Evolutionary conservation across 2,888 invertebrate genomes (phyloP).

Genomic region (Leistus spinibarbis): DNA sequence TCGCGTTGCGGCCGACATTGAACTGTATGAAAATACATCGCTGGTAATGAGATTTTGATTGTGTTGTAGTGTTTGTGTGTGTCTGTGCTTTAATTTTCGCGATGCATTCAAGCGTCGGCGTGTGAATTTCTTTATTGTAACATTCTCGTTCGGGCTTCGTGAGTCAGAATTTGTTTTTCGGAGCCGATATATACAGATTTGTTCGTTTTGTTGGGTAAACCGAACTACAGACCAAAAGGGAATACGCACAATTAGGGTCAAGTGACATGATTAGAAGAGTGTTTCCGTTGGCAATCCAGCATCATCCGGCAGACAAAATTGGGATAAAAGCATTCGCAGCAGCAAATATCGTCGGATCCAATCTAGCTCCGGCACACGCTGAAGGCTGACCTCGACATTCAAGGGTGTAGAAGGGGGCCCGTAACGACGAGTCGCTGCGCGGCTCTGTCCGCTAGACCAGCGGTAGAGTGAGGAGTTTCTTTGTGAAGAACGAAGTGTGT

Average conservation of each 20-base stretch:
- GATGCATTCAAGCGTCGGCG: not conserved
- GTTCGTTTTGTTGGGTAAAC: no score
- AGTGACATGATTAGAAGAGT: not conserved
- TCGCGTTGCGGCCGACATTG: not conserved
- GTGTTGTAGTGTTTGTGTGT: not conserved
- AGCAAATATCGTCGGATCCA: not conserved
- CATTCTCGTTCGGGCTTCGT: not conserved
- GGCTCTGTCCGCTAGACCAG: constrained; percentile 48
- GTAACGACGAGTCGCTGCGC: constrained; percentile 40
- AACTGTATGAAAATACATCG: not conserved
- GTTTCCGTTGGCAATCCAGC: not conserved
- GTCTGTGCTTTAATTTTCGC: not conserved
- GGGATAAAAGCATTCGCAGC: constrained; percentile 1
- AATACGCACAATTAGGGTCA: not conserved
- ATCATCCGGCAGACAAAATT: constrained; percentile 1
- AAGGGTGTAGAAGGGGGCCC: constrained; percentile 58
- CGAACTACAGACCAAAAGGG: not conserved
- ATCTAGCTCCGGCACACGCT: constrained; percentile 44
- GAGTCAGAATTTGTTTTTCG: not conserved
- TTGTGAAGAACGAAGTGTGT: constrained; percentile 54
- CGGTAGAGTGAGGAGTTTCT: constrained; percentile 53
- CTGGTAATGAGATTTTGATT: not conserved
- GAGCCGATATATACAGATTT: not conserved
- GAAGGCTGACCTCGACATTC: constrained; percentile 60
- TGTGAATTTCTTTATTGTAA: not conserved